phyloP scores from a whole-genome alignment of 2,888 invertebrate genomes.

The Stenichneumon culpator region DNA sequence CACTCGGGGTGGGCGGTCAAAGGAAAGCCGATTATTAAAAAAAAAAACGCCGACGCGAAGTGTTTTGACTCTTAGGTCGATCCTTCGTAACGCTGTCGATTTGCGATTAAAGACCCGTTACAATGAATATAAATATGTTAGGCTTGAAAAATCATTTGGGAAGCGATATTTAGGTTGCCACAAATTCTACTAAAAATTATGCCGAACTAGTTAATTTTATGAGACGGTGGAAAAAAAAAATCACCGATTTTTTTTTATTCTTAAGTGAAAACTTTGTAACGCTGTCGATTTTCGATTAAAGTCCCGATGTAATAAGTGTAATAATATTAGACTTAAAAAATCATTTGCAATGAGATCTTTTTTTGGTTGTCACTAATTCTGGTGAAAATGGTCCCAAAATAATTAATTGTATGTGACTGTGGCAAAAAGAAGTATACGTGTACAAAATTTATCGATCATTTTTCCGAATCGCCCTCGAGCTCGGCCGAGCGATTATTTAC shows the following conservation, averaged over 20 bases:
- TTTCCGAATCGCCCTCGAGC: not conserved
- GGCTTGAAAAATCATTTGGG: too few species aligned
- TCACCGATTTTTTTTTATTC: not conserved
- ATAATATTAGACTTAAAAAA: too few species aligned
- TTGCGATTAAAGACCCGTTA: not conserved
- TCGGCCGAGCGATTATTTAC: not conserved
- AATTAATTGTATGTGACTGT: too few species aligned
- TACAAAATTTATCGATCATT: too few species aligned
- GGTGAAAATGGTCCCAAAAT: too few species aligned
- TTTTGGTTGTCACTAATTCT: too few species aligned
- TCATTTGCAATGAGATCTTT: too few species aligned
- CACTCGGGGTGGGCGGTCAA: conserved; percentile 50
- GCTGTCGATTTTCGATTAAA: not conserved
- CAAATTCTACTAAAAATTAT: too few species aligned
- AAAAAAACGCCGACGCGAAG: conserved; percentile 2
- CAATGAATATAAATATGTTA: not conserved
- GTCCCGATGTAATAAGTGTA: not conserved
- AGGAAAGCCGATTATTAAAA: conserved; percentile 52
- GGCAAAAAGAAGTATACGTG: too few species aligned
- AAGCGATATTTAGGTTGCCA: too few species aligned
- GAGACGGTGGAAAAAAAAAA: too few species aligned
- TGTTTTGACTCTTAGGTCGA: conserved; percentile 36
- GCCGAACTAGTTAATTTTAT: too few species aligned
- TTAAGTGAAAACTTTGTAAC: not conserved
- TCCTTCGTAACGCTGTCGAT: not conserved